A percentile compares a stretch with the other conserved stretches of the same genome.
phyloP scores from a whole-genome alignment of 2,797 vertebrate genomes.

The Sebastes minor region DNA sequence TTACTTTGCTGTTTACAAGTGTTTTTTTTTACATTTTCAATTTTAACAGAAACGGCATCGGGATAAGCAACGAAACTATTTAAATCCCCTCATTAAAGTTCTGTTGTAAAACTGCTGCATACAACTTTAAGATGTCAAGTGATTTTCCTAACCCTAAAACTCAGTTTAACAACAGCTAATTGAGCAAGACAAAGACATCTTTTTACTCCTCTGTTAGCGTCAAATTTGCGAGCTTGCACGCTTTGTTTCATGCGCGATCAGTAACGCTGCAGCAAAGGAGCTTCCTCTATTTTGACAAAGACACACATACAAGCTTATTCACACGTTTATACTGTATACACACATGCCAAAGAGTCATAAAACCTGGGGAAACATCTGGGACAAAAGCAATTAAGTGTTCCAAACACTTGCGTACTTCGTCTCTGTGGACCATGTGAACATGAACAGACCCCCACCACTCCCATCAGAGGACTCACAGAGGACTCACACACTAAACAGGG shows the following conservation, averaged over 20 bases:
- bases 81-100: constrained; percentile 22
- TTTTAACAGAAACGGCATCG: background rate
- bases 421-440: constrained; percentile 53
- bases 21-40: background rate
- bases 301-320: background rate
- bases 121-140: constrained; percentile 12
- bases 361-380: constrained; percentile 60
- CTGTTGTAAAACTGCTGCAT: constrained; percentile 19
- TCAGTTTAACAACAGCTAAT: constrained; percentile 9
- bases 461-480: constrained; percentile 41
- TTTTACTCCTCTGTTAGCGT: background rate
- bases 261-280: background rate
- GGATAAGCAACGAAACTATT: constrained; percentile 7
- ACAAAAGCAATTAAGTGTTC: constrained; percentile 59
- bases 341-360: constrained; percentile 29
- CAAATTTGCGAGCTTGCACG: background rate
- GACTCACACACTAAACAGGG: constrained; percentile 19
- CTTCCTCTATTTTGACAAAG: constrained; percentile 14
- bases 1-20: background rate
- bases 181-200: background rate
- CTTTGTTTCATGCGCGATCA: constrained; percentile 3
- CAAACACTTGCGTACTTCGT: constrained; percentile 55
- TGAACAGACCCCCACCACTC: constrained; percentile 62
- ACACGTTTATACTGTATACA: constrained; percentile 1
- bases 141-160: constrained; percentile 23